Evolutionary conservation across 2,113 vertebrate genomes (phyloP).

Genomic region (Notarius quadriscutis): DNA sequence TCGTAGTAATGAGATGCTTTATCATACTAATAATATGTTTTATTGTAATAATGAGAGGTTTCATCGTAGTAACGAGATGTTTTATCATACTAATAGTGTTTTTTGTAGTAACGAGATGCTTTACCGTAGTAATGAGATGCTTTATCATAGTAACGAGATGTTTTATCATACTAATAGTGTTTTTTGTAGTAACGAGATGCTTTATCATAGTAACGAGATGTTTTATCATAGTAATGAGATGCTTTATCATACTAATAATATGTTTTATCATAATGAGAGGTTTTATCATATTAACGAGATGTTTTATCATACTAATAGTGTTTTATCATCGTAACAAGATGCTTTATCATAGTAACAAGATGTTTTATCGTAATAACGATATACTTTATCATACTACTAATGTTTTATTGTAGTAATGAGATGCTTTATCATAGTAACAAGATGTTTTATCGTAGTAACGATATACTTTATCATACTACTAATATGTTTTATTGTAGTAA

Average conservation of each 20-base stretch:
- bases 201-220: no score
- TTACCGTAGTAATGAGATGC: not conserved
- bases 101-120: not conserved
- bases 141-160: not conserved
- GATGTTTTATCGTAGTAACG: no score
- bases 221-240: no score
- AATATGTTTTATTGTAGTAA: no score
- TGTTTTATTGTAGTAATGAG: no score
- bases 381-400: no score
- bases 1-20: not conserved
- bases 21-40: not conserved
- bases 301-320: not conserved
- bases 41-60: not conserved
- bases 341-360: not conserved
- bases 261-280: not conserved
- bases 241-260: no score
- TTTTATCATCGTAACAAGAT: not conserved
- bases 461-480: no score
- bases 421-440: no score
- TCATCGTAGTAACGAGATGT: not conserved
- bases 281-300: not conserved
- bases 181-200: no score
- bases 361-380: no score
- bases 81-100: not conserved
- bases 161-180: not conserved